phyloP scores from a whole-genome alignment of 35 echinoderm and acorn worm genomes.

The Lytechinus variegatus region DNA sequence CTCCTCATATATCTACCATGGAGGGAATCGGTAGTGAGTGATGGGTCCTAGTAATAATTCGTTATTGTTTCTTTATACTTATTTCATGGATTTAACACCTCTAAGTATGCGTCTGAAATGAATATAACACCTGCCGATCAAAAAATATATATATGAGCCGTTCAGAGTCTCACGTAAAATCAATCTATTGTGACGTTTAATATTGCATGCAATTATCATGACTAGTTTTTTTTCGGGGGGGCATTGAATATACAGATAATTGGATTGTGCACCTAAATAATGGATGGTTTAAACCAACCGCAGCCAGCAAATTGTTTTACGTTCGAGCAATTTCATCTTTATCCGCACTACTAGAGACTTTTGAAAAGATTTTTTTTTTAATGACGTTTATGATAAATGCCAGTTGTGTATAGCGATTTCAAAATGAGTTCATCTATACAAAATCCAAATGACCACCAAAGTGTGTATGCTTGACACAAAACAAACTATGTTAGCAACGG shows the following conservation, averaged over 20 bases:
- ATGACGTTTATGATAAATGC: no score
- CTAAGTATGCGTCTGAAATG: not conserved
- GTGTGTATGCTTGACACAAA: no score
- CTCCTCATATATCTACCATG: not conserved
- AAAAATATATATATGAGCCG: not conserved
- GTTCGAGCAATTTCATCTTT: no score
- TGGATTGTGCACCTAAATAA: not conserved
- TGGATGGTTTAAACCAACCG: not conserved
- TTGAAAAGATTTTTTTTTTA: no score
- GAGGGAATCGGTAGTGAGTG: not conserved
- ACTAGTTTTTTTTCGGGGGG: no score
- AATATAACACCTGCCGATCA: not conserved
- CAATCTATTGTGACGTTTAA: not conserved
- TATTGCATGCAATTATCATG: no score
- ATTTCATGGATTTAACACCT: not conserved
- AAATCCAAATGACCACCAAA: no score
- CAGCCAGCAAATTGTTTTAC: not conserved
- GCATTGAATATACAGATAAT: not conserved
- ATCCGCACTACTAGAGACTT: no score
- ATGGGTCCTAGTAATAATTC: not conserved
- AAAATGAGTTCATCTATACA: no score
- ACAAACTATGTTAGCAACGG: no score
- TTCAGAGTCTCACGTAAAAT: not conserved
- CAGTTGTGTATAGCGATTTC: no score
- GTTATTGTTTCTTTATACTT: conserved; percentile 4